Evolutionary conservation across 2,113 vertebrate genomes (phyloP), one percentile per base, ranked within the genome.

Genomic region (Acinonyx jubatus): DNA sequence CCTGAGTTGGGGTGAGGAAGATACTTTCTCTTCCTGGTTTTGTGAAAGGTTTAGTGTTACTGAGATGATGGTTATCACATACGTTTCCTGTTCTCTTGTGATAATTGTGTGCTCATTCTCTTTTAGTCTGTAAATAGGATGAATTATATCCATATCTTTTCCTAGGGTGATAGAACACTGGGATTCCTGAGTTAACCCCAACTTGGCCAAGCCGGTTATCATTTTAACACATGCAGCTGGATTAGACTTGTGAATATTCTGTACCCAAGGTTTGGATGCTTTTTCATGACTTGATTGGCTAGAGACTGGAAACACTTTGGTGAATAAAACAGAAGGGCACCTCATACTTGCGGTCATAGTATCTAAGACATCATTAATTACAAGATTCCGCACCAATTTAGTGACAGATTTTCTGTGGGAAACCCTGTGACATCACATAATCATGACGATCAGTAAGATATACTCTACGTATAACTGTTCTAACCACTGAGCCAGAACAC

Each of bases 391-490:
- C 18, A 36, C 38, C 63, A 21, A 23, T 16, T 66, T 50, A 78
- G 12, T 45, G 45, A 50, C 6, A 65, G 50, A 7, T 25, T 63
- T 73, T 55, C 18, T 8, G 41, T 19, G n/a, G 78, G 78, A 36
- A 52, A 0, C 4, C 1, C 16, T 1, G 5, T 5, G 29, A 18
- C 9, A 3, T 16, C n/a, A 33, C 13, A 45, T 1, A 18, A 8
- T 55, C 11, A 16, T 23, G 8, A 16, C 23, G 2, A n/a, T 69
- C 23, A 52, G 6, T 50, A 36, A 69, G 9, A 29, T 7, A 15
- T 4, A 0, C 4, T 66, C 63, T 66, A 41, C 5, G 23, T 9
- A 57, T 23, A 36, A 48, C 9, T 14, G 7, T 57, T 48, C 25
- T 21, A 41, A 25, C 7, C 25, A 9, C 50, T 0, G 3, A 78